These are phyloP conservation scores for Ailuropoda melanoleuca DNA, from an alignment of 2,113 vertebrate genomes.

Conservation along the genomic window DNA sequence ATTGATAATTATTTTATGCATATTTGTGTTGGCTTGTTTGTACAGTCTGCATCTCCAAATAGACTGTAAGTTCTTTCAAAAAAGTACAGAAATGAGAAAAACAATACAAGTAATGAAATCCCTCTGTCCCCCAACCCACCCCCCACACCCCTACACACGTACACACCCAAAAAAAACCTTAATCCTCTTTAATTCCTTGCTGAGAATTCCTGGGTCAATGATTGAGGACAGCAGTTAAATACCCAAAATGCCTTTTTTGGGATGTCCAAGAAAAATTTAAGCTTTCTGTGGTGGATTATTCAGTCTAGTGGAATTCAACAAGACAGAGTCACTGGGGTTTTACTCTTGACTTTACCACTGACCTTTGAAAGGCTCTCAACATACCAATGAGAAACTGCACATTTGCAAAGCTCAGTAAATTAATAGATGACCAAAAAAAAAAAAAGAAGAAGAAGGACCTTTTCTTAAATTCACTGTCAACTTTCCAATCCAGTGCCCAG, in stretches of 20 bases:
- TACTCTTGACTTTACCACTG: not conserved
- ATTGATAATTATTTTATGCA: not conserved
- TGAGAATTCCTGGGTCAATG: constrained; percentile 21
- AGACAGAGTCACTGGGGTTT: not conserved
- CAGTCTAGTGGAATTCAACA: not conserved
- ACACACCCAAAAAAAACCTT: not conserved
- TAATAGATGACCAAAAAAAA: not conserved
- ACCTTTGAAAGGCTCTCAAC: constrained; percentile 34
- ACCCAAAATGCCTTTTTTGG: not conserved
- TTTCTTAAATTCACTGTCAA: not conserved
- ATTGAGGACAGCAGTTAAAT: not conserved
- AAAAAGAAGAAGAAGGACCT: not conserved
- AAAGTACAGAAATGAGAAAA: constrained; percentile 15
- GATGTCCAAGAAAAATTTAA: not conserved
- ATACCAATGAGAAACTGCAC: not conserved
- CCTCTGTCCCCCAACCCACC: not conserved
- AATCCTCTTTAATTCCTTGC: constrained; percentile 43
- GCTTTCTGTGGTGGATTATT: not conserved
- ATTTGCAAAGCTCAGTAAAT: constrained; percentile 16
- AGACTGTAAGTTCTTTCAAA: constrained; percentile 5
- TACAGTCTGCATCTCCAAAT: not conserved
- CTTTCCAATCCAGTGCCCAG: constrained; percentile 14
- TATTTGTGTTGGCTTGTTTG: not conserved
- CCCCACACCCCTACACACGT: not conserved
- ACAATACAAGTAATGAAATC: not conserved